Evolutionary conservation across 2,888 invertebrate genomes (phyloP), one percentile per base, ranked within the genome.

Genomic region (Acanthopleura granulata): DNA sequence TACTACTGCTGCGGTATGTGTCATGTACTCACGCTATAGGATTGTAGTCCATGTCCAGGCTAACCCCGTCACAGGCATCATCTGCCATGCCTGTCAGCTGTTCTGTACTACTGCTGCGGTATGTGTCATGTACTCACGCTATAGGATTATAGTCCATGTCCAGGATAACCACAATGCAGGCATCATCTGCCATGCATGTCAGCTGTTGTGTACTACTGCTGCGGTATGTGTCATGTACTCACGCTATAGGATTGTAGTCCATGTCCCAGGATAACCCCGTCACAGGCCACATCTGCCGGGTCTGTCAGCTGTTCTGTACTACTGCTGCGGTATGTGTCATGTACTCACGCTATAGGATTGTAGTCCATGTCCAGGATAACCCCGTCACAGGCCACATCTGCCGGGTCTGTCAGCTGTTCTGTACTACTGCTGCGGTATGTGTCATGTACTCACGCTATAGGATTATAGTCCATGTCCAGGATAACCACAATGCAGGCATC

Each of bases 181-280:
- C 89, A 57, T 87, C 69, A 66, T 89, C 88, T 9, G 40, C 9
- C 40, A 40, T 3, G 40, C 9, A 3, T 40, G 4, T 9, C 40
- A 6, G 40, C 40, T 40, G 40, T 40, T 9, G 4, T 40, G 40
- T 40, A 40, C 40, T 40, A 40, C 40, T 6, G 40, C 16, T 22
- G 6, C 11, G 61, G 12, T n/a, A 25, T 61, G 25, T 18, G n/a
- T 25, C 18, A 66, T 78, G 77, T 87, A 89, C 62, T 84, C 85
- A 87, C 90, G 85, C 78, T 87, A 87, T 66, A 87, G 81, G 76
- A 71, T 77, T 78, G 77, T 87, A 89, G 69, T 84, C 85, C 87
- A 90, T 86, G 79, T 87, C 87, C n/a, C 70, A 87, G 84, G 72
- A 90, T 89, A 69, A 87, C 85, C 18, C 89, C 90, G 79, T 89